These are phyloP conservation scores for Crossaster papposus DNA, from an alignment of 53 echinoderm and acorn worm genomes.

Conservation along the genomic window DNA sequence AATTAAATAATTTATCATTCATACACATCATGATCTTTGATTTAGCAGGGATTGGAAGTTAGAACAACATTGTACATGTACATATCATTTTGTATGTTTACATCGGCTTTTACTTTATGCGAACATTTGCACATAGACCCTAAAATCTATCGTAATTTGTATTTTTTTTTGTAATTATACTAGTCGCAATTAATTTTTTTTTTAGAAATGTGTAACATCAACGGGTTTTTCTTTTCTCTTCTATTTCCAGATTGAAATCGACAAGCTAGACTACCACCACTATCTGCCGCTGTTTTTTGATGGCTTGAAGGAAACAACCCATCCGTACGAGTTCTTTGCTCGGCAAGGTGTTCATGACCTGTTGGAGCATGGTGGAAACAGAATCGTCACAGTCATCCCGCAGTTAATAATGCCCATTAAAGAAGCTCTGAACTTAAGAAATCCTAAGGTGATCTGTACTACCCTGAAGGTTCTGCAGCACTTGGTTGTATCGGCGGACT, in stretches of 20 bases:
- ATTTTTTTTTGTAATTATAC: too few relatives aligned
- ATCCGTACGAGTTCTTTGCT: constrained; percentile 96
- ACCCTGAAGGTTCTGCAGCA: constrained; percentile 97
- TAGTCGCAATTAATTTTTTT: background rate
- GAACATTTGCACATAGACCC: too few relatives aligned
- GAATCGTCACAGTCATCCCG: constrained; percentile 89
- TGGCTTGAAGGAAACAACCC: constrained; percentile 91
- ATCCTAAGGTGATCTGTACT: constrained; percentile 83
- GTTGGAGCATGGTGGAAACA: constrained; percentile 95
- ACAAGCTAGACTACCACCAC: constrained; percentile 97
- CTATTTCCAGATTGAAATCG: constrained; percentile 87
- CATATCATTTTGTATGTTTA: too few relatives aligned
- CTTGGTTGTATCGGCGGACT: constrained; percentile 83
- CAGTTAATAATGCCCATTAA: constrained; percentile 99
- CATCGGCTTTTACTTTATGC: too few relatives aligned
- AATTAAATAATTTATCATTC: too few relatives aligned
- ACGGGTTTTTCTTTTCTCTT: constrained; percentile 3
- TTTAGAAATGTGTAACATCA: background rate
- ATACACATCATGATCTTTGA: too few relatives aligned
- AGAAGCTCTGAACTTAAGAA: constrained; percentile 77
- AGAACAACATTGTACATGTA: background rate
- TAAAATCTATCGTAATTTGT: too few relatives aligned
- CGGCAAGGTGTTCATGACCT: constrained; percentile 98
- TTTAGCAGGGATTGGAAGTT: too few relatives aligned
- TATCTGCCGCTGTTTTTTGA: constrained; percentile 99